Evolutionary conservation across 2,888 invertebrate species (phyloP).

Genomic region (Tenthredo livida): DNA sequence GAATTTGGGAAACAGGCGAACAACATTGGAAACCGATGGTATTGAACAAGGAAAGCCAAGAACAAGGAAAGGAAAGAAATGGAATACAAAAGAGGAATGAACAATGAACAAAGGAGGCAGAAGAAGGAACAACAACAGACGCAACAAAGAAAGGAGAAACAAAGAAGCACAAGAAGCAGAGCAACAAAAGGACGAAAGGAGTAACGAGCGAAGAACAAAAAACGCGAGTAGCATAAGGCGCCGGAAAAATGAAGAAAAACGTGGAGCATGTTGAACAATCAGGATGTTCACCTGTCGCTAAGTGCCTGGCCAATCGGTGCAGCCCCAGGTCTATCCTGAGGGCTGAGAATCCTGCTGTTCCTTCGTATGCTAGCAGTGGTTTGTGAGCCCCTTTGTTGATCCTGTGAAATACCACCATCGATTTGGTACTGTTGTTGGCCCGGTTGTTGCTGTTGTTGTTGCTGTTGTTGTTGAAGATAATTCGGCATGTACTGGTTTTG

Average conservation of each 20-base stretch:
- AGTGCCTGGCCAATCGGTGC: conserved; percentile 71
- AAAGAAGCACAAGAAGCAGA: background rate
- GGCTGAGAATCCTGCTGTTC: conserved; percentile 73
- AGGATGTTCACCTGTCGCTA: conserved; percentile 72
- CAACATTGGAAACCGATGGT: background rate
- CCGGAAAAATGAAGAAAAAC: background rate
- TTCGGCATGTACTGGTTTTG: conserved; percentile 72
- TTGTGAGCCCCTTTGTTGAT: conserved; percentile 69
- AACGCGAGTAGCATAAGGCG: background rate
- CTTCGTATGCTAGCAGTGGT: conserved; percentile 75
- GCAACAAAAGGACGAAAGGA: background rate
- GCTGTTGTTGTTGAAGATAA: conserved; percentile 67
- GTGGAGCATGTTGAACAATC: background rate
- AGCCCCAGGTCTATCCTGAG: conserved; percentile 72
- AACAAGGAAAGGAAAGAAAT: background rate
- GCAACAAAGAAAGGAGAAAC: background rate
- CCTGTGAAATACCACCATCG: conserved; percentile 64
- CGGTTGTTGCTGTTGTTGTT: conserved; percentile 65
- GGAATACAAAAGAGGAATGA: background rate
- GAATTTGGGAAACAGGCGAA: background rate
- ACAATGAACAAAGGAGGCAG: background rate
- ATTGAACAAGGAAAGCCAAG: background rate
- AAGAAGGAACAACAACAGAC: background rate
- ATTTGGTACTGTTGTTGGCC: conserved; percentile 71
- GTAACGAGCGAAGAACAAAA: background rate